These are phyloP conservation scores for Cerceris rybyensis DNA, from an alignment of 2,888 invertebrate species.

Conservation along the genomic window DNA sequence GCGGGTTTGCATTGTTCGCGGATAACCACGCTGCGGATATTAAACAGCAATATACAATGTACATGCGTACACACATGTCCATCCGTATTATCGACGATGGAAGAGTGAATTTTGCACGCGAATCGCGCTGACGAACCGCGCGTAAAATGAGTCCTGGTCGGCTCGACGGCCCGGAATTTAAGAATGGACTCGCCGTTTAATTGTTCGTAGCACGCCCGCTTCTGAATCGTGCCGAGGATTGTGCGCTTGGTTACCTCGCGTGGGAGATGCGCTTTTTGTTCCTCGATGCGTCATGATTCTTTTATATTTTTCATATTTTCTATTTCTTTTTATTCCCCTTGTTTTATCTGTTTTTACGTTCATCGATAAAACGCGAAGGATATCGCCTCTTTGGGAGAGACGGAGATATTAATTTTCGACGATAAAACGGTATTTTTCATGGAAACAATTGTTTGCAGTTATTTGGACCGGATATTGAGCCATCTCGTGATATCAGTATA, in stretches of 20 bases:
- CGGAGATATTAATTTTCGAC: too few species aligned
- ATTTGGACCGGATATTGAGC: too few species aligned
- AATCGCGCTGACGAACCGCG: slow-evolving; percentile 63
- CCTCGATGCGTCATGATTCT: not conserved
- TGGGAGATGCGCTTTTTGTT: slow-evolving; percentile 40
- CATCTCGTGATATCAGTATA: too few species aligned
- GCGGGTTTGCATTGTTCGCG: slow-evolving; percentile 64
- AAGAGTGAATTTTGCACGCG: slow-evolving; percentile 48
- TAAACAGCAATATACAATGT: slow-evolving; percentile 58
- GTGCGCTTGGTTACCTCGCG: slow-evolving; percentile 43
- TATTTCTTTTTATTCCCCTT: too few species aligned
- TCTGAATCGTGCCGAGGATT: slow-evolving; percentile 11
- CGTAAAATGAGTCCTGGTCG: slow-evolving; percentile 59
- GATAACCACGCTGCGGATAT: slow-evolving; percentile 66
- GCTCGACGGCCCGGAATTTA: slow-evolving; percentile 43
- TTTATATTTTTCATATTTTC: not conserved
- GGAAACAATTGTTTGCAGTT: not conserved
- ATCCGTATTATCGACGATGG: slow-evolving; percentile 14
- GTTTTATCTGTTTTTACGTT: too few species aligned
- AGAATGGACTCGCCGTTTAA: slow-evolving; percentile 62
- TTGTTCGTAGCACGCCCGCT: slow-evolving; percentile 60
- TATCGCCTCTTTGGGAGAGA: too few species aligned
- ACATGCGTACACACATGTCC: too few species aligned
- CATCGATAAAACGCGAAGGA: too few species aligned
- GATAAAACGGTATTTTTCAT: not conserved